These are phyloP conservation scores for Troglohyphantes excavatus DNA, from an alignment of 2,888 invertebrate species.

Conservation along the genomic window DNA sequence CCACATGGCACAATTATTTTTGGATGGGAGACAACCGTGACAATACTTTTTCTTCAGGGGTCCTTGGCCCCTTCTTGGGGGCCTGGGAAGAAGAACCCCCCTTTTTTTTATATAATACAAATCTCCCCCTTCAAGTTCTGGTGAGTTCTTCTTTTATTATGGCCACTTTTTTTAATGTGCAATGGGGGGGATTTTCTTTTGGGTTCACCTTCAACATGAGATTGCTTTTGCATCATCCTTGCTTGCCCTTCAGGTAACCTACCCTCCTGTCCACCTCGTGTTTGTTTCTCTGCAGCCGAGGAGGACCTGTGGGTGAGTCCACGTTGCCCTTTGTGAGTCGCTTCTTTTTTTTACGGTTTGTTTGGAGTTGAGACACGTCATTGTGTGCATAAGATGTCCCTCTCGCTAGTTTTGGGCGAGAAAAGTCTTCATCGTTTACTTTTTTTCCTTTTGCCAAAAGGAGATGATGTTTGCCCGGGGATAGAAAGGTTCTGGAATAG, in stretches of 20 bases:
- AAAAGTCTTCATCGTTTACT: too few relatives aligned
- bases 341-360: too few relatives aligned
- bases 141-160: background rate
- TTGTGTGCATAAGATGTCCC: too few relatives aligned
- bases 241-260: conserved; percentile 30
- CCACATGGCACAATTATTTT: conserved; percentile 53
- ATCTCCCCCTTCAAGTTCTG: background rate
- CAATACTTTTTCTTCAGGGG: conserved; percentile 33
- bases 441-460: too few relatives aligned
- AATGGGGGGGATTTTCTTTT: conserved; percentile 26
- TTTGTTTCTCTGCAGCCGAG: background rate
- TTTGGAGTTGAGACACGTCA: too few relatives aligned
- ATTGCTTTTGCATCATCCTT: conserved; percentile 33
- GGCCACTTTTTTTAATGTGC: conserved; percentile 28
- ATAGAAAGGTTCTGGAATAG: too few relatives aligned
- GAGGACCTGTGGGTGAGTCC: too few relatives aligned
- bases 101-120: too few relatives aligned
- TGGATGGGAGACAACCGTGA: conserved; percentile 43
- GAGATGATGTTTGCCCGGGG: too few relatives aligned
- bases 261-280: background rate
- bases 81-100: conserved; percentile 54
- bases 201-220: conserved; percentile 61
- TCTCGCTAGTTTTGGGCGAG: too few relatives aligned
- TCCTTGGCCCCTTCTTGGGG: conserved; percentile 41
- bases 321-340: too few relatives aligned